A percentile compares a stretch with the other conserved stretches of the same genome.
These are phyloP conservation scores for Coenonympha arcania DNA, from an alignment of 2,888 invertebrate genomes.

Conservation along the genomic window DNA sequence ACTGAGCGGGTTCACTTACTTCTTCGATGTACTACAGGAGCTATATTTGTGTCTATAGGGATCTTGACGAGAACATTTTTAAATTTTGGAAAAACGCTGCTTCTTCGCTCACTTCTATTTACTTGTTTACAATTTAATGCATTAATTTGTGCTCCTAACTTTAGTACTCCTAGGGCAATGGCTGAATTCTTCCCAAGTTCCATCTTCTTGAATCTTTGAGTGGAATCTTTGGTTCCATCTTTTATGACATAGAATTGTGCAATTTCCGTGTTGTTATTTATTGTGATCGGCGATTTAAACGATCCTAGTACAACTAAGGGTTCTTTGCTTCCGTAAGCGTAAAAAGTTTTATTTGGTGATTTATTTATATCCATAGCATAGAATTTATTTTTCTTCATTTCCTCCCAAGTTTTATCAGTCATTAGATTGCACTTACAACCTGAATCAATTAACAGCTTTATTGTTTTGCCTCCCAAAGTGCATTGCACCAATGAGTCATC, in stretches of 20 bases:
- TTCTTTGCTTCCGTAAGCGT: constrained; percentile 17
- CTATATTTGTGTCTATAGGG: constrained; percentile 22
- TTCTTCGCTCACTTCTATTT: neutral
- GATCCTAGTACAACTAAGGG: constrained; percentile 13
- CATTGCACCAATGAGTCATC: too few relatives aligned
- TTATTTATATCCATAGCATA: neutral
- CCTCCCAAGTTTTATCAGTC: constrained; percentile 9
- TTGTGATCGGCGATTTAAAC: constrained; percentile 13
- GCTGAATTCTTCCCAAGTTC: constrained; percentile 26
- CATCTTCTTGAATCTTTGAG: too few relatives aligned
- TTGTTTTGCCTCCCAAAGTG: too few relatives aligned
- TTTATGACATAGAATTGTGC: too few relatives aligned
- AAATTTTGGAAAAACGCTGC: constrained; percentile 22
- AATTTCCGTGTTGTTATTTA: neutral
- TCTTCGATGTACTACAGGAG: constrained; percentile 29
- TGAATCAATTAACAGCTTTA: constrained; percentile 14
- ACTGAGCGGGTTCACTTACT: constrained; percentile 24
- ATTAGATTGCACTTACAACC: constrained; percentile 17
- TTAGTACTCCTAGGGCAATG: constrained; percentile 20
- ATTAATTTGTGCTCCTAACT: constrained; percentile 17
- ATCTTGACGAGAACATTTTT: constrained; percentile 27
- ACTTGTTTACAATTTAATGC: too few relatives aligned
- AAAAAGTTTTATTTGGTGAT: constrained; percentile 14
- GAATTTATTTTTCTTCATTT: constrained; percentile 6
- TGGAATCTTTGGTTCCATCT: constrained; percentile 14